Base-by-base conservation (phyloP, 2,113 vertebrate species). In the Pollimyrus isidori region DNA sequence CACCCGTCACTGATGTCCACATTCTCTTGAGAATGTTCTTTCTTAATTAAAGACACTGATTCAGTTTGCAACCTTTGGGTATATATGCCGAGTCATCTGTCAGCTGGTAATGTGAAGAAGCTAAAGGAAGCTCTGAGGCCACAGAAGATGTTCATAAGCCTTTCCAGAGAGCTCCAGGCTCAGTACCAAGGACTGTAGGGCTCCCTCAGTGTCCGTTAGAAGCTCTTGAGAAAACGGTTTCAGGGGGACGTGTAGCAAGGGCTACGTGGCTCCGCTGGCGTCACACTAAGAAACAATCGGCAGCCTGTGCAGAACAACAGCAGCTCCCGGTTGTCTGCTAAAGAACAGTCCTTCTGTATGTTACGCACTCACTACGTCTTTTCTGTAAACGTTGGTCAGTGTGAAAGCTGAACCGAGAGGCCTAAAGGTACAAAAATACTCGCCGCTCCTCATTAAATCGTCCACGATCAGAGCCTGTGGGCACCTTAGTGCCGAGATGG, bases 381-480 rank as follows among this genome's bases (percentile, higher is more conserved):
- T 26, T 46, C 3, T 48, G 90, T 30, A 48, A 86, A 49, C 80
- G 87, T 88, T 3, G 69, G 48, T 76, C 69, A 87, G 35, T 26
- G 49, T 58, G 87, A 11, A 80, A 88, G 62, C 82, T 26, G 26
- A 76, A 58, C 48, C 39, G 26, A 85, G 69, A 26, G 23, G 85
- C 46, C 90, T 92, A 93, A 93, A 92, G 89, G 89, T 91, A 91
- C 50, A 92, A 92, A 94, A 92, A 93, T 93, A 93, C 92, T 93
- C 91, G 86, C 49, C 88, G 92, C 92, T 93, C 88, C 90, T 95
- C 92, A 93, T 94, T 94, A 94, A 89, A 48, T 88, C 69, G 91
- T 46, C 89, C 92, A 92, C 82, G 26, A 15, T 30, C 15, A 9
- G 3, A 80, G 65, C 69, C 87, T 89, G 39, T 30, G 46, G 84